A percentile compares a stretch with the other conserved stretches of the same genome.
These are phyloP conservation scores for Cyprinus carpio DNA, from an alignment of 2,113 vertebrate species.

Conservation along the genomic window DNA sequence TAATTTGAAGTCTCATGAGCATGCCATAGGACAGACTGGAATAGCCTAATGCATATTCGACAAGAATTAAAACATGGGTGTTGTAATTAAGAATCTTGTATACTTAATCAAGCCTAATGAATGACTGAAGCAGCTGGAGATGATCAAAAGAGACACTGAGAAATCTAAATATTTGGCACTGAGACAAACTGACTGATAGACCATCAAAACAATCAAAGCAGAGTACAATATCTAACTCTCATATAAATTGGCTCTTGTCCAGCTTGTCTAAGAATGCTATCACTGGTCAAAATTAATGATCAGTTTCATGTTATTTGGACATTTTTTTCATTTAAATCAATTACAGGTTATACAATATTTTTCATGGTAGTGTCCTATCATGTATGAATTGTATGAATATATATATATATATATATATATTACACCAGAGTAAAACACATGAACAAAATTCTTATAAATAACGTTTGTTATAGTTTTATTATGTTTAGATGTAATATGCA, in stretches of 20 bases:
- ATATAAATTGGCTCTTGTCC: background rate
- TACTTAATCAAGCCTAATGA: conserved; percentile 75
- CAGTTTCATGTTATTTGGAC: background rate
- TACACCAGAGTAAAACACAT: background rate
- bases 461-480: background rate
- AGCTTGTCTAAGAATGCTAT: background rate
- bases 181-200: conserved; percentile 57
- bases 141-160: conserved; percentile 65
- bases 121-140: conserved; percentile 56
- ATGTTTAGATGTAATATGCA: background rate
- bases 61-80: conserved; percentile 73
- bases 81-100: conserved; percentile 76
- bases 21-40: conserved; percentile 24
- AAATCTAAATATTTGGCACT: conserved; percentile 55
- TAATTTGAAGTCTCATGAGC: conserved; percentile 58
- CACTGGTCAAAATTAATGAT: background rate
- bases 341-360: background rate
- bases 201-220: conserved; percentile 12
- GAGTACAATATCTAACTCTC: background rate
- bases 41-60: conserved; percentile 61
- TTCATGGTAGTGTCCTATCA: background rate
- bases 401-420: no score
- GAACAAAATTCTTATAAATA: background rate
- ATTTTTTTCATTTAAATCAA: background rate
- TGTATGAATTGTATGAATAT: no score